phyloP scores from a whole-genome alignment of 1,140 invertebrate genomes.

The Conus ventricosus region DNA sequence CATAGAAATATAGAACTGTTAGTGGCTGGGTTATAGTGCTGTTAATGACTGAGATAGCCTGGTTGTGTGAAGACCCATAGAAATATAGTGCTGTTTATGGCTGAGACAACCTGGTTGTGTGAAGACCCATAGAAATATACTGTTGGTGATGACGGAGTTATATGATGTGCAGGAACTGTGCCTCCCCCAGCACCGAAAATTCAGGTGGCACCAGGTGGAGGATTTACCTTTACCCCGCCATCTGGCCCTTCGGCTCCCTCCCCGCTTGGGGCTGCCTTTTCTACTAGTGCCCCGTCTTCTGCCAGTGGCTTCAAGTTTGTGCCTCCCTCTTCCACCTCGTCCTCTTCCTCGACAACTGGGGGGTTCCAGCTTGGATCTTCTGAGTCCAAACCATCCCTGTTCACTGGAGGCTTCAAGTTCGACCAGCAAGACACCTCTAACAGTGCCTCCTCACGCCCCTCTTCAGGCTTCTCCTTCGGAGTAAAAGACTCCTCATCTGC shows the following conservation, averaged over 20 bases:
- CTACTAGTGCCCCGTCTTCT: not conserved
- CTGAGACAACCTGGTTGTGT: too few species aligned
- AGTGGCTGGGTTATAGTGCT: too few species aligned
- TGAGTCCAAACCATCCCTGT: not conserved
- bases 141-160: not conserved
- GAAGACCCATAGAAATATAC: too few species aligned
- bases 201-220: slow-evolving; percentile 8
- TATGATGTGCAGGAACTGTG: not conserved
- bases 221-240: not conserved
- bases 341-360: not conserved
- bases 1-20: too few species aligned
- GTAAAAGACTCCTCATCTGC: not conserved
- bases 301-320: not conserved
- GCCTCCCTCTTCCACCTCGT: not conserved
- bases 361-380: not conserved
- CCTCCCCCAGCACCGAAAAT: not conserved
- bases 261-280: not conserved
- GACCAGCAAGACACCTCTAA: not conserved
- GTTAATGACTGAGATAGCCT: too few species aligned
- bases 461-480: not conserved
- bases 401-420: slow-evolving; percentile 9
- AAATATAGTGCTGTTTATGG: too few species aligned
- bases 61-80: too few species aligned
- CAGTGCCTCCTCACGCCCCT: not conserved
- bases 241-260: not conserved